A percentile compares a stretch with the other conserved stretches of the same genome.
phyloP scores from a whole-genome alignment of 2,113 vertebrate species.

The Chloropsis hardwickii region DNA sequence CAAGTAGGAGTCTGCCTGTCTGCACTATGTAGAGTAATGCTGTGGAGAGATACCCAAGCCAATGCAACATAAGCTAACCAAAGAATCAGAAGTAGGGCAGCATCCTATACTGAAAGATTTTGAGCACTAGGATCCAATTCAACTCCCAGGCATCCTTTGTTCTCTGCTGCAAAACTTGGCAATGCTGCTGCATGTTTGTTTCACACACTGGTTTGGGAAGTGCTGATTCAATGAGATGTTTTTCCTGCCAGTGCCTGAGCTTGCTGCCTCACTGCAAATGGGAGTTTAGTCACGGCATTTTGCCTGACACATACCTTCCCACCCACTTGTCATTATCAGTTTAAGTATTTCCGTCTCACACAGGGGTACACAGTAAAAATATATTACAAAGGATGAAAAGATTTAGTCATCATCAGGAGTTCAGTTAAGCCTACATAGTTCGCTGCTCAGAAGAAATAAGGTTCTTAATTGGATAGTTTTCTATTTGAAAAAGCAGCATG shows the following conservation, averaged over 20 bases:
- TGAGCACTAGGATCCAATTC: neutral
- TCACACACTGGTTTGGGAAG: conserved; percentile 51
- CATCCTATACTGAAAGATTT: conserved; percentile 1
- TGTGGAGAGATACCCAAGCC: neutral
- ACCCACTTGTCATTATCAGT: conserved; percentile 4
- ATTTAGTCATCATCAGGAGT: neutral
- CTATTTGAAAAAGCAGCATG: neutral
- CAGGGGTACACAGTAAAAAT: neutral
- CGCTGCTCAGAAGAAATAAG: conserved; percentile 35
- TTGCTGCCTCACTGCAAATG: conserved; percentile 17
- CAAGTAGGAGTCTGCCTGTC: conserved; percentile 41
- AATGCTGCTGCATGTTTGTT: conserved; percentile 24
- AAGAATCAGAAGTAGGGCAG: conserved; percentile 52
- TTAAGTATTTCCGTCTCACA: conserved; percentile 26
- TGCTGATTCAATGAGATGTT: conserved; percentile 52
- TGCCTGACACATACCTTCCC: conserved; percentile 25
- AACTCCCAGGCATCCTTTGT: conserved; percentile 39
- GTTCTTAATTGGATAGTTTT: conserved; percentile 36
- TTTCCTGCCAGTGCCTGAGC: conserved; percentile 40
- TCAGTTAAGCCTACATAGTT: conserved; percentile 32
- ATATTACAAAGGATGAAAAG: conserved; percentile 20
- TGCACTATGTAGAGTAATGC: neutral
- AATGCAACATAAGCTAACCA: neutral
- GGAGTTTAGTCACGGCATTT: conserved; percentile 43
- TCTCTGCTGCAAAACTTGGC: conserved; percentile 42